Percentiles rank a stretch among this genome's conserved stretches.
These are phyloP conservation scores for Acipenser ruthenus DNA, from an alignment of 2,797 vertebrate species.

Conservation along the genomic window DNA sequence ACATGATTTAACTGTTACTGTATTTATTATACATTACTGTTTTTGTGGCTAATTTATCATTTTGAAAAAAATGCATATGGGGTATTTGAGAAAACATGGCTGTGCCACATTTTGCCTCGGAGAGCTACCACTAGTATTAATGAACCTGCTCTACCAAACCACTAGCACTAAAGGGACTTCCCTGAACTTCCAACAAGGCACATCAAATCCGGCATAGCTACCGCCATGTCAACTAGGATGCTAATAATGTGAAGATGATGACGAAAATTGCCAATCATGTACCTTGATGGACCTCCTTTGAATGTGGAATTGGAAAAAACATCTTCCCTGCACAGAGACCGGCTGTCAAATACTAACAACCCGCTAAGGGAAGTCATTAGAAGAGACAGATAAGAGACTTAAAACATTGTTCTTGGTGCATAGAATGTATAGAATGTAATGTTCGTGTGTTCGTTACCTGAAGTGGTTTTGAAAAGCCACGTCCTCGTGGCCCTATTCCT, in stretches of 20 bases:
- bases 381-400: constrained; percentile 96
- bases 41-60: too few species aligned
- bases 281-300: constrained; percentile 97
- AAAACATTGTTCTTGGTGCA: constrained; percentile 89
- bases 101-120: constrained; percentile 40
- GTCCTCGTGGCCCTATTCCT: constrained; percentile 74
- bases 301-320: constrained; percentile 81
- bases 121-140: constrained; percentile 56
- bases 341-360: constrained; percentile 99
- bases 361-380: constrained; percentile 99
- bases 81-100: constrained; percentile 21
- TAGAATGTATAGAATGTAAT: constrained; percentile 84
- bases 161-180: constrained; percentile 72
- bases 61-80: too few species aligned
- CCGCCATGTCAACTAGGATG: constrained; percentile 95
- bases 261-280: constrained; percentile 99
- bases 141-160: constrained; percentile 54
- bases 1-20: too few species aligned
- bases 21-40: too few species aligned
- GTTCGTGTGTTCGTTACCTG: constrained; percentile 74
- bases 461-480: constrained; percentile 69
- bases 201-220: constrained; percentile 79
- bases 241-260: constrained; percentile 99
- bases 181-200: constrained; percentile 82
- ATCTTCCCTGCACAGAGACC: constrained; percentile 91